A percentile compares a stretch with the other conserved stretches of the same genome.
Conservation (phyloP, 2,888 invertebrate species). For the Luffia ferchaultella region DNA sequence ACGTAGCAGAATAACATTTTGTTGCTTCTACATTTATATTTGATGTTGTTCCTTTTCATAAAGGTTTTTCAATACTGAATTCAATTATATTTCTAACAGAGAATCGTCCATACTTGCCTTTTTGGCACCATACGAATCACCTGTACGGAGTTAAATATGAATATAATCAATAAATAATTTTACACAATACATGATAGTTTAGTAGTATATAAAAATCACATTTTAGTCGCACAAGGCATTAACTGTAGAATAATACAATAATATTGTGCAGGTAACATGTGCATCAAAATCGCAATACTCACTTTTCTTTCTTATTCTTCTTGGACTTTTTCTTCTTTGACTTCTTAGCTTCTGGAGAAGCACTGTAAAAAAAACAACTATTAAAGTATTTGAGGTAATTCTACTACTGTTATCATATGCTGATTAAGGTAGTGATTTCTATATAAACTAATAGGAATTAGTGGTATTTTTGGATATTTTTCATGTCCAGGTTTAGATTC, state of each 20-base stretch:
- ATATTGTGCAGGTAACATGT: constrained; percentile 7
- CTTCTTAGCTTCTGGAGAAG: constrained; percentile 76
- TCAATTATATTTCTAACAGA: not conserved
- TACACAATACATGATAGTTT: constrained; percentile 27
- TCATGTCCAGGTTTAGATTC: no score
- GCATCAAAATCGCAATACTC: constrained; percentile 29
- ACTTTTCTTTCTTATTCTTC: constrained; percentile 79
- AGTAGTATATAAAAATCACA: constrained; percentile 20
- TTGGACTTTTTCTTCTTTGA: constrained; percentile 83
- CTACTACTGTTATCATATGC: no score
- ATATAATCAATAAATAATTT: constrained; percentile 4
- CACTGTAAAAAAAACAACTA: constrained; percentile 49
- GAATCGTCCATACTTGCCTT: constrained; percentile 40
- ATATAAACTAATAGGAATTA: no score
- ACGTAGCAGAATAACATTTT: no score
- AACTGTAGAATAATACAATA: no score
- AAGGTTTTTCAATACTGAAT: no score
- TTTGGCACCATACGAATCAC: constrained; percentile 46
- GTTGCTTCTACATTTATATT: no score
- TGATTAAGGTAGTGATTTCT: no score
- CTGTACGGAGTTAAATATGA: constrained; percentile 41
- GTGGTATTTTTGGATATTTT: no score
- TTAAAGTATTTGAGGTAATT: not conserved
- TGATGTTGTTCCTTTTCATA: no score
- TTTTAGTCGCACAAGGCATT: no score